These are phyloP conservation scores for Apomyelois bistriatella DNA, from an alignment of 2,888 invertebrate genomes.

Conservation along the genomic window DNA sequence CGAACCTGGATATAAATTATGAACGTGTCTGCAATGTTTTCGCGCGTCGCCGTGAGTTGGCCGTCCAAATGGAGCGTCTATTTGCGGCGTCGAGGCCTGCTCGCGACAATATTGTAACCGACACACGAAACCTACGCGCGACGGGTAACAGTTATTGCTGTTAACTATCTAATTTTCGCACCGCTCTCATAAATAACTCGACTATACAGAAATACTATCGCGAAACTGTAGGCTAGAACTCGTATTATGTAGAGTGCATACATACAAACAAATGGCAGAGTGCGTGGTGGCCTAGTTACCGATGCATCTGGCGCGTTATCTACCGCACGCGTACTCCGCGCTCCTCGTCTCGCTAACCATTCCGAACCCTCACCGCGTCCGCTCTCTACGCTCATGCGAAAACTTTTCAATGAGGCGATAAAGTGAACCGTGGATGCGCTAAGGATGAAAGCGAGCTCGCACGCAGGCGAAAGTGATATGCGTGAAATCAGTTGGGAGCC, in stretches of 20 bases:
- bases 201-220: background rate
- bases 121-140: constrained; percentile 57
- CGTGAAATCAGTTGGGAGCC: constrained; percentile 57
- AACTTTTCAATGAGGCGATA: constrained; percentile 22
- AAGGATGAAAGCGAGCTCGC: constrained; percentile 62
- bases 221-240: constrained; percentile 1
- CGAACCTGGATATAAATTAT: constrained; percentile 52
- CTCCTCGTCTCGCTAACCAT: constrained; percentile 24
- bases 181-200: constrained; percentile 2
- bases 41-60: constrained; percentile 66
- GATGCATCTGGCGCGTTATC: constrained; percentile 63
- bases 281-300: constrained; percentile 64
- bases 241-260: constrained; percentile 39
- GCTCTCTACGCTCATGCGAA: constrained; percentile 22
- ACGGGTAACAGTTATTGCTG: constrained; percentile 44
- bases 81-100: constrained; percentile 76
- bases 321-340: constrained; percentile 34
- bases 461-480: constrained; percentile 68
- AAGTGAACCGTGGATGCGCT: constrained; percentile 48
- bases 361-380: constrained; percentile 26
- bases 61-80: constrained; percentile 75
- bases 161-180: constrained; percentile 15
- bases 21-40: constrained; percentile 66
- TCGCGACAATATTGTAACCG: constrained; percentile 69
- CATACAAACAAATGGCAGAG: constrained; percentile 59